Base-by-base conservation (phyloP, 2,888 invertebrate species). In the Melanotus villosus region DNA sequence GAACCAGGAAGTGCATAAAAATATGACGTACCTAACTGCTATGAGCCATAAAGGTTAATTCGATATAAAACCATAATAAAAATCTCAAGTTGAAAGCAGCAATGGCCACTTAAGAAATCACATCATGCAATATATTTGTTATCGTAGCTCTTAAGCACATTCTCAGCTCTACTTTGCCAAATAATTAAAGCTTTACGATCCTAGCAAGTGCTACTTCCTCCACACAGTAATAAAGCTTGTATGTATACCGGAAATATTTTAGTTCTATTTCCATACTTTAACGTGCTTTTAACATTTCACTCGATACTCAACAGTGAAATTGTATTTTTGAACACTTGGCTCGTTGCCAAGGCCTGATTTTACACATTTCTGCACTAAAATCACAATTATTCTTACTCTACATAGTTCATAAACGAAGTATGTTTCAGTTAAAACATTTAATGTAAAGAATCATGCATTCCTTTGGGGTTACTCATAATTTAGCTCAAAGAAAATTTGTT, bases 261-360 rank as follows among this genome's bases (percentile, higher is more conserved):
- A 26, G 54, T 47, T 69, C 69, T 65, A 69, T 69, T 58, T 65
- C 65, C 45, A 65, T 65, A 47, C 65, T 34, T 54, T 52, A 58
- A 58, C 50, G 56, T 68, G 58, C 50, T 58, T 63, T 59, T 64
- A 64, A 58, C 63, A 58, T 68, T 68, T 68, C 58, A 63, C 47
- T 63, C 23, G 63, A 68, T 63, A 47, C 38, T 57, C 68, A 68
- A 64, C 62, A 38, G 64, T 52, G 57, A 68, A 60, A 65, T 65
- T 72, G 65, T 72, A 72, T 74, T 76, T 76, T 73, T 68, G 72
- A 72, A 72, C 73, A 68, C 68, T 66, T 76, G 76, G 76, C 75
- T 50, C 4, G 9, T 7, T 54, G 72, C 76, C 76, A 76, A 74
- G 67, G 52, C 41, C 45, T 59, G 65, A 71, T 71, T 69, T 71